phyloP scores from a whole-genome alignment of 2,888 invertebrate genomes.

The Platynereis dumerilii region DNA sequence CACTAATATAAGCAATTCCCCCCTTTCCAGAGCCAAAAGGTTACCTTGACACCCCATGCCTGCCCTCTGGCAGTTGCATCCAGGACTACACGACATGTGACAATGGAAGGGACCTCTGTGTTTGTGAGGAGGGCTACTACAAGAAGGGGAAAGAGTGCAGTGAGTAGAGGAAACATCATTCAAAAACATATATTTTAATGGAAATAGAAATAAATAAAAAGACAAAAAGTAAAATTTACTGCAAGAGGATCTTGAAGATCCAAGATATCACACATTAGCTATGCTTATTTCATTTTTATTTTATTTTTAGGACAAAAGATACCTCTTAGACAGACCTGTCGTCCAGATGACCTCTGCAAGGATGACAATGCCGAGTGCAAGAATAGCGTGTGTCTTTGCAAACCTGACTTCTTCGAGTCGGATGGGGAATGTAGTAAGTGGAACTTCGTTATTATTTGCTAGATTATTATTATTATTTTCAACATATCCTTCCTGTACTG shows the following conservation, averaged over 20 bases:
- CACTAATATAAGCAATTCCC: no score
- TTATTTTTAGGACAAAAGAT: constrained; percentile 19
- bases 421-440: constrained; percentile 26
- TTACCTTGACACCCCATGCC: constrained; percentile 22
- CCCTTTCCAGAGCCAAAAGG: constrained; percentile 18
- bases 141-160: constrained; percentile 15
- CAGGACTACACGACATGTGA: constrained; percentile 18
- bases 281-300: no score
- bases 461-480: no score
- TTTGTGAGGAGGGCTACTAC: constrained; percentile 17
- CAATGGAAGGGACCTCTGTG: constrained; percentile 8
- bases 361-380: constrained; percentile 24
- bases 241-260: no score
- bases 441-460: not conserved
- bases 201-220: no score
- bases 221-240: no score
- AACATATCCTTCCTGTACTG: no score
- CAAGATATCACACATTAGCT: no score
- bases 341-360: constrained; percentile 15
- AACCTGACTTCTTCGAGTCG: constrained; percentile 22
- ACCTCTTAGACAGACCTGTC: constrained; percentile 20
- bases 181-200: no score
- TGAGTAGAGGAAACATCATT: constrained; percentile 3
- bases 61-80: constrained; percentile 16
- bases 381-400: constrained; percentile 24